Evolutionary conservation across 2,797 vertebrate species (phyloP), one percentile per base, ranked within the genome.

Genomic region (Cirrhinus mrigala): DNA sequence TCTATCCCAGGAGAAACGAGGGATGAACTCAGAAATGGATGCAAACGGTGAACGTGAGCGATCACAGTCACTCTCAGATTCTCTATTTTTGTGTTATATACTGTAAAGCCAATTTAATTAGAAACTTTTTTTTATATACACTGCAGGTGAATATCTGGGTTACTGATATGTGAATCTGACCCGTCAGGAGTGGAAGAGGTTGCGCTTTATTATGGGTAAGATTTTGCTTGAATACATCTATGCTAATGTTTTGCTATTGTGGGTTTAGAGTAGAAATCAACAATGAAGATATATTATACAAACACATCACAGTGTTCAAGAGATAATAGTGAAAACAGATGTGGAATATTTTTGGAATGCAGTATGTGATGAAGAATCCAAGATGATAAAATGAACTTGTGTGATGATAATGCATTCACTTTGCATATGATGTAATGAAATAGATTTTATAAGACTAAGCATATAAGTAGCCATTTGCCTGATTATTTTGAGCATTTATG

Each of bases 1-100:
- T 71, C 73, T 73, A 52, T 87, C 81, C 77, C 56, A 40, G 74
- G 54, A 83, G 74, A 78, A 78, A 86, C 9, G 7, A 79, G 81
- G 76, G 79, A 82, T 78, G 84, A 83, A 58, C 58, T 62, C 40
- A 78, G 20, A 68, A 76, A 77, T 74, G 84, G 48, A 70, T 56
- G 62, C 22, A 50, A 82, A 58, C 66, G 3, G 29, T 50, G 56
- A 78, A 70, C n/a, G n/a, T 12, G n/a, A 24, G 27, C 58, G n/a
- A 29, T 27, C 69, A 46, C 58, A 11, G 27, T 74, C 60, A 76
- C 56, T 44, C 54, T 82, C 33, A 77, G 12, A 58, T 40, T 77
- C 74, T 76, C 33, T 40, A 6, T 64, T 11, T 66, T 24, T 64
- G 22, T 20, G n/a, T 50, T 37, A 27, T 44, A 46, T 18, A 14